These are phyloP conservation scores for Galeruca laticollis DNA, from an alignment of 2,888 invertebrate genomes.

Conservation along the genomic window DNA sequence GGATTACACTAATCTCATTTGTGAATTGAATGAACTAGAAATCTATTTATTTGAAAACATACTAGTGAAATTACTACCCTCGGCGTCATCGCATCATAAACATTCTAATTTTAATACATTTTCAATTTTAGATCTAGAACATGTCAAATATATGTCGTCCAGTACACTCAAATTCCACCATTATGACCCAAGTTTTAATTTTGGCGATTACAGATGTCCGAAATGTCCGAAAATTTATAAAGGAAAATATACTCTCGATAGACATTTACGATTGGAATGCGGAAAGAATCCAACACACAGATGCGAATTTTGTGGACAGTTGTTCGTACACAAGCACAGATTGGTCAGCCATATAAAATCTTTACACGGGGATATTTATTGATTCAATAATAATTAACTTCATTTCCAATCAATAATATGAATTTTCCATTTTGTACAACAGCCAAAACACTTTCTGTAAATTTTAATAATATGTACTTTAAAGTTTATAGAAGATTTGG, in stretches of 20 bases:
- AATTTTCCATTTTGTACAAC: background rate
- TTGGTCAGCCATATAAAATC: constrained; percentile 58
- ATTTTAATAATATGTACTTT: too few species aligned
- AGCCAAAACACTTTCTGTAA: too few species aligned
- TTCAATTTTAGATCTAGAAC: constrained; percentile 4
- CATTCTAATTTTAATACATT: background rate
- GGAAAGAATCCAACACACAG: constrained; percentile 60
- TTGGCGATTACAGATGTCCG: constrained; percentile 52
- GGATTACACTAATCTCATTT: too few species aligned
- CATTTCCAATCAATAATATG: background rate
- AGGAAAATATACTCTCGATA: constrained; percentile 58
- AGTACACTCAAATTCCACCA: background rate
- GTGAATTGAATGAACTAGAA: too few species aligned
- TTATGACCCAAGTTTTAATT: constrained; percentile 21
- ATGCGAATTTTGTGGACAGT: constrained; percentile 59
- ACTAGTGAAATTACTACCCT: too few species aligned
- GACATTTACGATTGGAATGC: constrained; percentile 67
- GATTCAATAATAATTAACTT: constrained; percentile 9
- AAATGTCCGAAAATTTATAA: constrained; percentile 61
- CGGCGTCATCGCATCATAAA: too few species aligned
- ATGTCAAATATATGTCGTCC: background rate
- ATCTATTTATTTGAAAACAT: too few species aligned
- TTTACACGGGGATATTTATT: constrained; percentile 52
- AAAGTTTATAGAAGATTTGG: too few species aligned
- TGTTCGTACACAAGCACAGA: constrained; percentile 60